These are phyloP conservation scores for Sitobion miscanthi DNA, from an alignment of 1,140 invertebrate species.

Conservation along the genomic window DNA sequence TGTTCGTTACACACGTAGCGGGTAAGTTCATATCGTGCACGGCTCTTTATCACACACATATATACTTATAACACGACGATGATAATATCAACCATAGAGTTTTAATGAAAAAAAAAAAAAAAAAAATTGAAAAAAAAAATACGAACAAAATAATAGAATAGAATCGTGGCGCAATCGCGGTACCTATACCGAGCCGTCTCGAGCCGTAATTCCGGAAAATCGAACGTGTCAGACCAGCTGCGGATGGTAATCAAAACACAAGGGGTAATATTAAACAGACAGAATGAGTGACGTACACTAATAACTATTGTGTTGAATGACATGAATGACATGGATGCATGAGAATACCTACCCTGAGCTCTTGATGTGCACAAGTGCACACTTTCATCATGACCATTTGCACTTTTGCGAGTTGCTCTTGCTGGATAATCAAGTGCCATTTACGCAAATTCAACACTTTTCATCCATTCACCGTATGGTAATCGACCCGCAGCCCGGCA, in stretches of 20 bases:
- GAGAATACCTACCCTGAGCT: background rate
- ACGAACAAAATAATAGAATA: too few species aligned
- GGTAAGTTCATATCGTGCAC: background rate
- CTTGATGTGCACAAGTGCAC: background rate
- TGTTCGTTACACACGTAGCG: background rate
- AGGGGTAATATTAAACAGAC: background rate
- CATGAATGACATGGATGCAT: background rate
- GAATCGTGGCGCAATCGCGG: too few species aligned
- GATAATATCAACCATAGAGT: background rate
- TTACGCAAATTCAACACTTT: background rate
- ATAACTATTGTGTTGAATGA: conserved; percentile 8
- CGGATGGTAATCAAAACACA: background rate
- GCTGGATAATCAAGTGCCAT: background rate
- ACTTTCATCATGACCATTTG: background rate
- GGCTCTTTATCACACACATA: background rate
- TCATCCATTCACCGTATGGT: background rate
- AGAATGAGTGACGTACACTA: conserved; percentile 7
- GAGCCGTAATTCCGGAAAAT: background rate
- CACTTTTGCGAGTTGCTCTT: conserved; percentile 7
- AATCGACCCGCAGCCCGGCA: too few species aligned
- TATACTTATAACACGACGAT: background rate
- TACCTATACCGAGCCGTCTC: too few species aligned
- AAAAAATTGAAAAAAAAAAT: too few species aligned
- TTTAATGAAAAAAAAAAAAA: too few species aligned
- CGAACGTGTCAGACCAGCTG: background rate